These are phyloP conservation scores for Centropus unirufus DNA, from an alignment of 2,113 vertebrate species.

Conservation along the genomic window DNA sequence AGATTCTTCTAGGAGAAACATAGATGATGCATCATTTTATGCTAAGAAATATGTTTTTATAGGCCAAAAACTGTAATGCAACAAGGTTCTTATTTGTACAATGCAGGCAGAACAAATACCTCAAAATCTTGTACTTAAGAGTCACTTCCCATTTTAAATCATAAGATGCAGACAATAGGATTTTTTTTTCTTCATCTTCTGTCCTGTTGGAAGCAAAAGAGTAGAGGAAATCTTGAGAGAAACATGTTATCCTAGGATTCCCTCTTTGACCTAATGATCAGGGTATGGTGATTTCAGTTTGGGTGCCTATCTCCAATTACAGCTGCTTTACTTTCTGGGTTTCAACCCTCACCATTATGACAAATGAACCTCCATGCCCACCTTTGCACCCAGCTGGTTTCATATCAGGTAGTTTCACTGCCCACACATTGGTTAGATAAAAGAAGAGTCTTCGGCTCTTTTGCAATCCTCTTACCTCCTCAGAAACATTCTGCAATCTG, in stretches of 20 bases:
- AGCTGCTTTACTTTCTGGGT: neutral
- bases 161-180: neutral
- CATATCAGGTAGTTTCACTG: conserved; percentile 58
- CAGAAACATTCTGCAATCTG: conserved; percentile 57
- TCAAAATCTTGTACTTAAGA: neutral
- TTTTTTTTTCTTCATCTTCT: neutral
- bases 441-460: conserved; percentile 28
- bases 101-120: neutral
- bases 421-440: conserved; percentile 57
- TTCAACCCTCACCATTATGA: conserved; percentile 32
- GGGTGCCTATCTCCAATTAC: neutral
- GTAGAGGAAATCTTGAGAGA: neutral
- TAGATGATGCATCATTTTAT: neutral
- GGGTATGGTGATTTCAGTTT: neutral
- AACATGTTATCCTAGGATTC: neutral
- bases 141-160: neutral
- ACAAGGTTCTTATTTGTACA: neutral
- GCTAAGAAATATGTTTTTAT: neutral
- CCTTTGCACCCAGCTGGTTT: conserved; percentile 51
- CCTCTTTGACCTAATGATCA: neutral
- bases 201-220: neutral
- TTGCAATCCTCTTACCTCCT: conserved; percentile 59
- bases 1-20: neutral
- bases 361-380: conserved; percentile 54
- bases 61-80: neutral